These are phyloP conservation scores for Grapholita molesta DNA, from an alignment of 1,140 invertebrate genomes.

Conservation along the genomic window DNA sequence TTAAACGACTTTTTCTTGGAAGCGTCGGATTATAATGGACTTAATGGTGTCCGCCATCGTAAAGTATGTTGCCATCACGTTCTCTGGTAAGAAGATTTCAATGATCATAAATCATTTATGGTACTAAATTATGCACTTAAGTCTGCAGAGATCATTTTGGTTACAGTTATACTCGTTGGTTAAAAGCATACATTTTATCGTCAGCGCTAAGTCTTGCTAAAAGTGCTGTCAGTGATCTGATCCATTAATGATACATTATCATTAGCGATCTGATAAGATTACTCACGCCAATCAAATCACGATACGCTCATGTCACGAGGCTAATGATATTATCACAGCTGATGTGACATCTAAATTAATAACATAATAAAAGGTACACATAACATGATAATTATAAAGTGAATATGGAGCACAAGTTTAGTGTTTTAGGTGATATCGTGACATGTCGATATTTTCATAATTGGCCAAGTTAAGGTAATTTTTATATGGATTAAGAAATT, in stretches of 20 bases:
- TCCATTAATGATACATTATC: not conserved
- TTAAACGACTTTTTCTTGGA: constrained; percentile 19
- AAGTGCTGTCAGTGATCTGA: constrained; percentile 5
- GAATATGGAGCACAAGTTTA: too few relatives aligned
- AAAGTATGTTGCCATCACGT: constrained; percentile 7
- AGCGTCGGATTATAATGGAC: not conserved
- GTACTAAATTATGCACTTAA: constrained; percentile 7
- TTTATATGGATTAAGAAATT: too few relatives aligned
- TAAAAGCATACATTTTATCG: not conserved
- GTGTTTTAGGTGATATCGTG: too few relatives aligned
- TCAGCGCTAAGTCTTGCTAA: not conserved
- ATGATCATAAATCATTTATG: constrained; percentile 1
- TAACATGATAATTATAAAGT: not conserved
- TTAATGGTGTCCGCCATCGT: constrained; percentile 25
- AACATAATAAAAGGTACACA: not conserved
- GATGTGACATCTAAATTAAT: constrained; percentile 3
- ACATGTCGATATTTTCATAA: too few relatives aligned
- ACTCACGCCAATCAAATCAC: not conserved
- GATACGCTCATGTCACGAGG: not conserved
- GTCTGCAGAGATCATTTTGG: not conserved
- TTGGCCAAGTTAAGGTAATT: too few relatives aligned
- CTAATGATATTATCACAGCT: not conserved
- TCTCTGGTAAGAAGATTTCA: constrained; percentile 1
- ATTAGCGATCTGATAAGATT: not conserved
- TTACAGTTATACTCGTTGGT: not conserved